Base-by-base conservation (phyloP, 1,140 invertebrate genomes). In the Eumeta japonica region DNA sequence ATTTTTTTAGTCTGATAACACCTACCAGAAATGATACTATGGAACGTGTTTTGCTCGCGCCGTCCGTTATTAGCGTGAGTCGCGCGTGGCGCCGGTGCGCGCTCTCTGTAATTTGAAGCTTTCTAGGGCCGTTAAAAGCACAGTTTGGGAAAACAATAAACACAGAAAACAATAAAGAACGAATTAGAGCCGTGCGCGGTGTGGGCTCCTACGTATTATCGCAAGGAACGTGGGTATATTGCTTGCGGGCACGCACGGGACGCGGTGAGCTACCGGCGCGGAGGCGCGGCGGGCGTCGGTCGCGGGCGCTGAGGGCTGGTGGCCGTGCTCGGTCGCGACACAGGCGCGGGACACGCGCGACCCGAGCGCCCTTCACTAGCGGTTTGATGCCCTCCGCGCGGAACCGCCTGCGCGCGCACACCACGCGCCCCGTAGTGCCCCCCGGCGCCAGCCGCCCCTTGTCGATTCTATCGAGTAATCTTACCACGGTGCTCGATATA, bases 401-500 rank as follows among this genome's bases (percentile, higher is more conserved):
- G 62, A 62, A 59, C 62, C 49, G 35, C n/a, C n/a, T n/a, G 40
- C 66, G 68, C 66, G 68, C 68, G 68, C 68, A 64, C 68, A 68
- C 37, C 46, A 45, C 40, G 40, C 46, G 38, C 55, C 45, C 45
- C 41, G 45, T 65, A 71, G 67, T 65, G 66, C 59, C 47, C 64
- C 56, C 63, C 66, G 61, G n/a, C n/a, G n/a, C n/a, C n/a, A n/a
- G n/a, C n/a, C n/a, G 55, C 61, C 56, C 56, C 41, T 41, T 55
- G 50, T 63, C 62, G 58, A 63, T n/a, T 46, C 55, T 71, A 68
- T 70, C 64, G 68, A 73, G 61, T 71, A 62, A 62, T 66, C 58
- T 55, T 37, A 50, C 38, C 40, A 37, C 41, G 43, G 40, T 45
- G 46, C 20, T n/a, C n/a, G n/a, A n/a, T n/a, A n/a, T n/a, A n/a